These are phyloP conservation scores for Protophormia terraenovae DNA, from an alignment of 2,888 invertebrate species.

Conservation along the genomic window DNA sequence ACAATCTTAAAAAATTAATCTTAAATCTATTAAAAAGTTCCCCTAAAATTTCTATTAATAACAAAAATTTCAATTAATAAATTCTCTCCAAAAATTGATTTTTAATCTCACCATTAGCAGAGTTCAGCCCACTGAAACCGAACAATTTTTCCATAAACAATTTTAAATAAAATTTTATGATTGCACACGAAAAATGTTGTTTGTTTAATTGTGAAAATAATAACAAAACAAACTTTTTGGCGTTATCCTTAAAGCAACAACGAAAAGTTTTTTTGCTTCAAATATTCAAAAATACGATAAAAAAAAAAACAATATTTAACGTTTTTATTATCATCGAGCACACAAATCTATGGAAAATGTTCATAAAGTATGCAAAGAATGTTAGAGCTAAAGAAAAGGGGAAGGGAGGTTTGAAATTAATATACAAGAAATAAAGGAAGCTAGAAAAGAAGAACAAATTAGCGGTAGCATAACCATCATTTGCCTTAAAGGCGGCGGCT, in stretches of 20 bases:
- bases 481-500: conserved; percentile 59
- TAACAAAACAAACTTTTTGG: conserved; percentile 69
- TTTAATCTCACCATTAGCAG: neutral
- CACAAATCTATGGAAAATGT: neutral
- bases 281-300: neutral
- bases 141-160: conserved; percentile 73
- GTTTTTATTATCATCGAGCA: neutral
- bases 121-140: conserved; percentile 38
- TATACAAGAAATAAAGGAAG: neutral
- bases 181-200: conserved; percentile 64
- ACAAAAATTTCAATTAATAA: neutral
- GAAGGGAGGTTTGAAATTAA: neutral
- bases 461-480: conserved; percentile 59
- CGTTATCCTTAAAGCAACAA: conserved; percentile 75
- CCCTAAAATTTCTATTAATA: neutral
- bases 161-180: conserved; percentile 77
- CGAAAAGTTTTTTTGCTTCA: conserved; percentile 47
- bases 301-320: conserved; percentile 58
- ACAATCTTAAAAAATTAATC: too few relatives aligned
- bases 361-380: conserved; percentile 24
- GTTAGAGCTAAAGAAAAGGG: neutral
- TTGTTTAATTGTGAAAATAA: conserved; percentile 36
- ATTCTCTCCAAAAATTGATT: conserved; percentile 1
- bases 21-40: too few relatives aligned
- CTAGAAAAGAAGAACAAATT: conserved; percentile 55